These are phyloP conservation scores for Ophion slaviceki DNA, from an alignment of 2,888 invertebrate species.

Conservation along the genomic window DNA sequence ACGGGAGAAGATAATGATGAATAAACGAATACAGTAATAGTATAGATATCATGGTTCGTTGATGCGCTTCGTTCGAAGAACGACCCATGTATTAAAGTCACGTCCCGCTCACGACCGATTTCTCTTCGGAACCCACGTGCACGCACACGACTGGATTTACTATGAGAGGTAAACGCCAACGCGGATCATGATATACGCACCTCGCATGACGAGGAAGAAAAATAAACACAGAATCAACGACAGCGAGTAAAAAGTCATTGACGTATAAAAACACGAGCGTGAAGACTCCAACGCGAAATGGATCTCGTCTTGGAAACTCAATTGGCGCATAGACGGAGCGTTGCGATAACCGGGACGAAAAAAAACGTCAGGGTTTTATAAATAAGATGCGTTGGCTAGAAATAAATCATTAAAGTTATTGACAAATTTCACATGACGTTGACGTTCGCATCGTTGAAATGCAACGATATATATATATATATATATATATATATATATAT, in stretches of 20 bases:
- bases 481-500: no score
- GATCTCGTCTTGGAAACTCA: neutral
- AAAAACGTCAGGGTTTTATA: neutral
- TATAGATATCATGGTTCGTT: slow-evolving; percentile 4
- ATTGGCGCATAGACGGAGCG: neutral
- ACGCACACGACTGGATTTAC: neutral
- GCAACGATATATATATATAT: no score
- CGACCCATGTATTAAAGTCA: slow-evolving; percentile 33
- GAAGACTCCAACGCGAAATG: neutral
- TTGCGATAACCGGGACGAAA: neutral
- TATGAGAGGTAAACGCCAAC: slow-evolving; percentile 17
- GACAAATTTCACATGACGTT: no score
- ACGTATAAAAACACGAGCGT: neutral
- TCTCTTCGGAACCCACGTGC: slow-evolving; percentile 66
- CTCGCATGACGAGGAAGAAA: neutral
- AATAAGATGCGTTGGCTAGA: no score
- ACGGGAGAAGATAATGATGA: neutral
- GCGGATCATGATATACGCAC: neutral
- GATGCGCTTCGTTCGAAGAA: slow-evolving; percentile 29
- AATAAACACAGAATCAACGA: neutral
- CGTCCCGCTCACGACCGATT: slow-evolving; percentile 73
- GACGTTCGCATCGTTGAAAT: no score
- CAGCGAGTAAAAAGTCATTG: neutral
- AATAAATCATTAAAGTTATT: no score
- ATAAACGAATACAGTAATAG: slow-evolving; percentile 42